A percentile compares a stretch with the other conserved stretches of the same genome.
phyloP scores from a whole-genome alignment of 2,113 vertebrate genomes.

The Neomonachus schauinslandi region DNA sequence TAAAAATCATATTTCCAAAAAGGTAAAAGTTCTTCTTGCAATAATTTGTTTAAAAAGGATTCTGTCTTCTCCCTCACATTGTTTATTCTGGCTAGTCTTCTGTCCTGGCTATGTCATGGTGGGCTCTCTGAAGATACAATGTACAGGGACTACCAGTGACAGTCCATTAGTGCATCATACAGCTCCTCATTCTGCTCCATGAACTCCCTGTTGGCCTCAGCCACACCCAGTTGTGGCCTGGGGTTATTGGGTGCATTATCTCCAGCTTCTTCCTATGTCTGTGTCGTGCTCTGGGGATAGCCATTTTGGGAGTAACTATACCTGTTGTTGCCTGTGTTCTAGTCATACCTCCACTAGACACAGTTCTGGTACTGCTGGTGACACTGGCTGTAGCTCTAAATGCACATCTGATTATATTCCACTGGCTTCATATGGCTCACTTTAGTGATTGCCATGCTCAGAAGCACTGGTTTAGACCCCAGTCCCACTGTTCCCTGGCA shows the following conservation, averaged over 20 bases:
- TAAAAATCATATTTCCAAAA: not conserved
- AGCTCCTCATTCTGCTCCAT: conserved; percentile 95
- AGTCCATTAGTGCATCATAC: conserved; percentile 92
- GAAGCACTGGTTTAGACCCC: conserved; percentile 90
- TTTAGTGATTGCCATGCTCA: conserved; percentile 94
- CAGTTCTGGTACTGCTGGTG: conserved; percentile 91
- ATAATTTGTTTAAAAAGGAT: not conserved
- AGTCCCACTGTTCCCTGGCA: conserved; percentile 93
- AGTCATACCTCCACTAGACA: conserved; percentile 92
- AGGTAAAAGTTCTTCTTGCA: not conserved
- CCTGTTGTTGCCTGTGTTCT: conserved; percentile 89
- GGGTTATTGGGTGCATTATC: conserved; percentile 83
- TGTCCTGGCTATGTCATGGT: conserved; percentile 72
- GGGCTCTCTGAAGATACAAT: conserved; percentile 86
- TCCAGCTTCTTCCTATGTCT: conserved; percentile 65
- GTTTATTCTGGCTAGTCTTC: not conserved
- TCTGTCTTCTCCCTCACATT: not conserved
- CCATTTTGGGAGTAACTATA: conserved; percentile 92
- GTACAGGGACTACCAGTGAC: conserved; percentile 92
- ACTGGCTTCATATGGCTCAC: conserved; percentile 84
- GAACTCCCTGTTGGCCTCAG: conserved; percentile 92
- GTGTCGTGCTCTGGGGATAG: conserved; percentile 88
- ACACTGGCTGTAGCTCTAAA: conserved; percentile 89
- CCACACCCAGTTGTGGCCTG: conserved; percentile 88
- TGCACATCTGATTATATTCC: conserved; percentile 87